Evolutionary conservation across 2,888 invertebrate species (phyloP), one percentile per base, ranked within the genome.

Genomic region (Drosophila neotestacea): DNA sequence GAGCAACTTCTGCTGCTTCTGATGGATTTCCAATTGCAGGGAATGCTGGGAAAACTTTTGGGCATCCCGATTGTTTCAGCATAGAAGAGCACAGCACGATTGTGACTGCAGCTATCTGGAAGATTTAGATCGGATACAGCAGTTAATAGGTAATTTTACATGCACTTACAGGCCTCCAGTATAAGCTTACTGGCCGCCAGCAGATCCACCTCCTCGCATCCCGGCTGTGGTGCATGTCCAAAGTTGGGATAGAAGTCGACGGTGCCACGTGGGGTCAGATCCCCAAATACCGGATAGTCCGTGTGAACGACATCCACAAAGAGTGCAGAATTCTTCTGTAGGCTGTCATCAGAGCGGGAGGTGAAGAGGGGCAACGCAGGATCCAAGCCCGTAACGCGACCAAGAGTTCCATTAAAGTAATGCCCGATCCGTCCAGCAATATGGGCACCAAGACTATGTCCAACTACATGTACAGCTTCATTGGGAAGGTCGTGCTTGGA

Each of bases 281-380:
- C 92, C 0, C 93, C 92, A 54, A 92, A 90, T 3, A 92, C 61
- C 0, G 92, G 91, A 36, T 77, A 90, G 44, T 91, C 92, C 0
- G 93, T 92, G 59, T 93, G 93, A 10, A 93, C 85, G 1, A 91
- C 89, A 69, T 93, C 93, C 16, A 93, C 92, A 62, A 93, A 92
- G 6, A 67, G 73, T 0, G 90, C 93, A 1, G 90, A 90, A 22
- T 61, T 82, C 4, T 85, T 11, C 1, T 70, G 82, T 28, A 93
- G 65, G 4, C 90, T 80, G 70, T 93, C 93, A 2, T 39, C 61
- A 0, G 91, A 85, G 27, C 79, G 74, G 5, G 87, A 70, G 0
- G 83, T 72, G 60, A 93, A 93, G 0, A 93, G 77, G 0, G 93
- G 93, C n/a, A 90, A 52, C 0, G 93, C 93, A 0, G 93, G 92